Percentiles rank a stretch among this genome's conserved stretches.
These are phyloP conservation scores for Typhlomys cinereus DNA, from an alignment of 2,113 vertebrate genomes.

Conservation along the genomic window DNA sequence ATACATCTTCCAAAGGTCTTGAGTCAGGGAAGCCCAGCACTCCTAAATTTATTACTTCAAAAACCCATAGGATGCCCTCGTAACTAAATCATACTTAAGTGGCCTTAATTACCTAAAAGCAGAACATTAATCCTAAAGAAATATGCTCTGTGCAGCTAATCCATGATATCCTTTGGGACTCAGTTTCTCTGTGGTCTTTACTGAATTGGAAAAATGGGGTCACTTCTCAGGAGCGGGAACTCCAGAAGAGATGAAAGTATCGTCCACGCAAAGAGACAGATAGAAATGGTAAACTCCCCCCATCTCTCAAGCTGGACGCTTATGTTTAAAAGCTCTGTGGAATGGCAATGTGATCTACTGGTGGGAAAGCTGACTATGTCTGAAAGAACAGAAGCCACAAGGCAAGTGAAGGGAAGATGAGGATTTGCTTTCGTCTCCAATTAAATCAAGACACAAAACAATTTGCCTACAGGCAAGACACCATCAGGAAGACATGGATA, in stretches of 20 bases:
- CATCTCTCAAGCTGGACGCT: background rate
- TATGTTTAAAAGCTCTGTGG: background rate
- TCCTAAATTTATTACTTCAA: conserved; percentile 21
- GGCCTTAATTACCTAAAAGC: background rate
- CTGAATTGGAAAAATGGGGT: background rate
- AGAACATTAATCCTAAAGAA: background rate
- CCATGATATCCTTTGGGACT: background rate
- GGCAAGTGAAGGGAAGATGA: background rate
- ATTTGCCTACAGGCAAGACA: background rate
- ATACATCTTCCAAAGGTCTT: background rate
- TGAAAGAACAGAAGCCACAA: background rate
- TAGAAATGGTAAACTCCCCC: background rate
- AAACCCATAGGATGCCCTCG: background rate
- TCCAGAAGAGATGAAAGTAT: background rate
- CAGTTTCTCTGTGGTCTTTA: background rate
- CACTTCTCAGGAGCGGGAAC: background rate
- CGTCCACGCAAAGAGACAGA: background rate
- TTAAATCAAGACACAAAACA: background rate
- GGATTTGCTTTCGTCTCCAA: background rate
- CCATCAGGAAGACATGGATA: background rate
- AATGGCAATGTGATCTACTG: background rate
- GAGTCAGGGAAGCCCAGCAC: background rate
- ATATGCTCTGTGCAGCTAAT: background rate
- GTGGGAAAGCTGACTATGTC: background rate
- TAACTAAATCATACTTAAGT: conserved; percentile 10